These are phyloP conservation scores for Ophion costatus DNA, from an alignment of 2,888 invertebrate genomes.

Conservation along the genomic window DNA sequence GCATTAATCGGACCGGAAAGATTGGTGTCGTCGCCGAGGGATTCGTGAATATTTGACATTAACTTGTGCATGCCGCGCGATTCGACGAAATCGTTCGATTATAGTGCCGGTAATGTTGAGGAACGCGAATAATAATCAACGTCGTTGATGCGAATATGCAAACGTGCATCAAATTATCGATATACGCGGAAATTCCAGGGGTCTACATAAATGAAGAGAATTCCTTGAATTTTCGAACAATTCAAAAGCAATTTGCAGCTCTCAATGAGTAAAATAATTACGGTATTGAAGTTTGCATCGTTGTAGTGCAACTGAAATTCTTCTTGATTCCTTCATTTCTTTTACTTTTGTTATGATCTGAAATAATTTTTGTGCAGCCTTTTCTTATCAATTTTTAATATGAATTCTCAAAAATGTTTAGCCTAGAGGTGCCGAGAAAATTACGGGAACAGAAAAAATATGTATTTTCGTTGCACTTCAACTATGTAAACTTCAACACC, in stretches of 20 bases:
- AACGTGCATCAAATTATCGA: not conserved
- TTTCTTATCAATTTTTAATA: too few relatives aligned
- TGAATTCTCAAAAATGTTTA: too few relatives aligned
- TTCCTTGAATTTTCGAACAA: not conserved
- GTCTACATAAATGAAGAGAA: not conserved
- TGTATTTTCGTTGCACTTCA: too few relatives aligned
- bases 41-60: not conserved
- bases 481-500: too few relatives aligned
- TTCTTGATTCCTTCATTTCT: too few relatives aligned
- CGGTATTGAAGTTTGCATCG: not conserved
- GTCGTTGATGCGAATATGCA: not conserved
- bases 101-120: not conserved
- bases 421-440: too few relatives aligned
- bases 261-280: not conserved
- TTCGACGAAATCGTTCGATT: constrained; percentile 18
- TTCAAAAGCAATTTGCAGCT: not conserved
- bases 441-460: too few relatives aligned
- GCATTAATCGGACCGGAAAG: not conserved
- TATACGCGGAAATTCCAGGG: not conserved
- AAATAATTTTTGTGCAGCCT: too few relatives aligned
- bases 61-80: constrained; percentile 7
- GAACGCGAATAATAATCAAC: not conserved
- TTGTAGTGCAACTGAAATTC: not conserved
- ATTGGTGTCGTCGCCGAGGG: not conserved
- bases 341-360: too few relatives aligned